These are phyloP conservation scores for Sorex maritimensis DNA, from an alignment of 2,797 vertebrate species.

Conservation along the genomic window DNA sequence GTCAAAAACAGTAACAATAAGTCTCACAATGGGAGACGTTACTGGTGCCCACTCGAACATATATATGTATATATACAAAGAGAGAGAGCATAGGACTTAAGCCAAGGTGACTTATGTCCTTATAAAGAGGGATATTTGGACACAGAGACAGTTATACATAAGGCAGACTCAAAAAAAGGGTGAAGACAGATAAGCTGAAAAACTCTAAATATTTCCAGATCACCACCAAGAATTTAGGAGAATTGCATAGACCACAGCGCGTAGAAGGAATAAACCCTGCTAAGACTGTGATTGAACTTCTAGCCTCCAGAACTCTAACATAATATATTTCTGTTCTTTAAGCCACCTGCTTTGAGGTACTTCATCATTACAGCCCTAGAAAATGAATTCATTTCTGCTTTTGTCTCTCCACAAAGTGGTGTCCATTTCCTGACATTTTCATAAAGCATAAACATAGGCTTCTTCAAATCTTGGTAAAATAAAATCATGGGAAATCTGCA, in stretches of 20 bases:
- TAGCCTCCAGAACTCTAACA: neutral
- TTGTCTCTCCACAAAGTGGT: neutral
- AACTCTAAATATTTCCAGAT: neutral
- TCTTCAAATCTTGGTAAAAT: neutral
- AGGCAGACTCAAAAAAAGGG: neutral
- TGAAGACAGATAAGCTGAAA: slow-evolving; percentile 5
- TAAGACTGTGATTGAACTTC: neutral
- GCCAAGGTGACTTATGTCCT: neutral
- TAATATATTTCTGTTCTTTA: neutral
- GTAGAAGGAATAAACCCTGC: neutral
- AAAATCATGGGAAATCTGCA: slow-evolving; percentile 8
- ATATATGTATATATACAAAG: no score
- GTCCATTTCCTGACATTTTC: neutral
- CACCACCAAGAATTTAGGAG: neutral
- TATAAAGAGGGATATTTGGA: neutral
- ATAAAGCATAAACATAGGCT: neutral
- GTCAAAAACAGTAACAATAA: no score
- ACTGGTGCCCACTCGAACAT: no score
- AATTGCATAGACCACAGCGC: neutral
- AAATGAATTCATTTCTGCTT: neutral
- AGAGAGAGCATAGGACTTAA: neutral
- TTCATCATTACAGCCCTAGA: neutral
- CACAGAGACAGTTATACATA: neutral
- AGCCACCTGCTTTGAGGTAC: neutral
- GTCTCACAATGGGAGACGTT: no score